Evolutionary conservation across 2,797 vertebrate genomes (phyloP), one percentile per base, ranked within the genome.

Genomic region (Chelidonichthys spinosus): DNA sequence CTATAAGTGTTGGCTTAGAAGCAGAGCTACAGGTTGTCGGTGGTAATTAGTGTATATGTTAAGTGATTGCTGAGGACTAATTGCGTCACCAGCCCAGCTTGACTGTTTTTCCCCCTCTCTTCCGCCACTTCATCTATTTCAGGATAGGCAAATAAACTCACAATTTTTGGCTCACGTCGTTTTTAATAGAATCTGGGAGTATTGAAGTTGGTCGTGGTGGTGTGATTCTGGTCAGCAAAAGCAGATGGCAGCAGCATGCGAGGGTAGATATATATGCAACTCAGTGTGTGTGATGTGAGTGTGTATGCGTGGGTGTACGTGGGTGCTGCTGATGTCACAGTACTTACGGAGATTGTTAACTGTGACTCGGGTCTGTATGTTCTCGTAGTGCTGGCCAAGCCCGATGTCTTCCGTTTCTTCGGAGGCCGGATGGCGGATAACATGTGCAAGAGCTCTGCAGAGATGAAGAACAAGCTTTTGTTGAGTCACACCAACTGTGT

Each of bases 341-440:
- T 78, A 98, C 98, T 98, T 94, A 99, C 97, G 95, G 80, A 97
- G 92, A 87, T 96, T 97, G 86, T 97, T 97, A 49, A 95, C 86
- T 33, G 95, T 91, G 53, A 95, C 83, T 88, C 96, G 94, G 0
- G 95, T 94, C 64, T 97, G 95, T 90, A 97, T 95, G 92, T 96
- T 98, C 87, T 99, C 97, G 8, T 98, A 99, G 82, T 97, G 97
- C 69, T 97, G 97, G 84, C 96, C 95, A 0, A 97, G 94, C 36
- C 96, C 72, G 93, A 96, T 88, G 94, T 96, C 90, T 92, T 98
- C 97, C 89, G 94, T 92, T 7, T 95, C 95, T 84, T 98, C 94
- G 39, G 96, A 95, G 77, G 95, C 94, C 79, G 97, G 96, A 84
- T 98, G 97, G 66, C 97, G 95, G 95, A 99, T 97, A 79, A 97